Conservation (phyloP, 2,797 vertebrate species). For the Vespertilio murinus region DNA sequence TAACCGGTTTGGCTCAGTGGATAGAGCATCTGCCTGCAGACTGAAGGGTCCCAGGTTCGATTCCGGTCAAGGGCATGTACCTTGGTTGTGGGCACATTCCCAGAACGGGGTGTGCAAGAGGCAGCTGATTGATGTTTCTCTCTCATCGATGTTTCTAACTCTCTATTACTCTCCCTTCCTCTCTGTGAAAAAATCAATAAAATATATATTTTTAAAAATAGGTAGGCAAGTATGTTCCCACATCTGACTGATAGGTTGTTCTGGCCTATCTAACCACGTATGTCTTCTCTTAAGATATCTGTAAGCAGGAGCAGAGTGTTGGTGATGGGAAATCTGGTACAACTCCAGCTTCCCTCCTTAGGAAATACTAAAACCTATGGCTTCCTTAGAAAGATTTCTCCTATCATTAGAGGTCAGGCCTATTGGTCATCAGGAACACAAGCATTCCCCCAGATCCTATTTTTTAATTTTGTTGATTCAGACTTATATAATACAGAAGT, state of each 20-base stretch:
- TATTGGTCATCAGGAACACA: not conserved
- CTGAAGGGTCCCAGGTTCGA: too few relatives aligned
- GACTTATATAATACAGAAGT: not conserved
- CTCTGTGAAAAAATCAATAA: too few relatives aligned
- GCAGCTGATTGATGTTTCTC: too few relatives aligned
- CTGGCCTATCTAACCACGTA: not conserved
- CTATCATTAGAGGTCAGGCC: not conserved
- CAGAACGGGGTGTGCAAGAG: too few relatives aligned
- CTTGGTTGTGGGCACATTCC: too few relatives aligned
- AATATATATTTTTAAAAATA: too few relatives aligned
- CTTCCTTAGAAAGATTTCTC: not conserved
- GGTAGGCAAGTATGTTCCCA: not conserved
- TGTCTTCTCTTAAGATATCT: not conserved
- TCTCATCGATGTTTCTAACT: too few relatives aligned
- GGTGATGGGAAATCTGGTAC: not conserved
- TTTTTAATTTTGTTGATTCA: conserved; percentile 20
- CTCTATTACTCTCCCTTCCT: too few relatives aligned
- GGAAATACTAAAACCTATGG: not conserved
- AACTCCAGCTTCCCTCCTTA: not conserved
- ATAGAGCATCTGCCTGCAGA: too few relatives aligned
- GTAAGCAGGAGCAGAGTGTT: not conserved
- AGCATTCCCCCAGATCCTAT: not conserved
- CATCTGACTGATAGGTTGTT: not conserved
- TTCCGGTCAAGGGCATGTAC: too few relatives aligned
- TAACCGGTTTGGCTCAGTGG: too few relatives aligned